Base-by-base conservation (phyloP, 2,888 invertebrate species). In the Halictus ligatus region DNA sequence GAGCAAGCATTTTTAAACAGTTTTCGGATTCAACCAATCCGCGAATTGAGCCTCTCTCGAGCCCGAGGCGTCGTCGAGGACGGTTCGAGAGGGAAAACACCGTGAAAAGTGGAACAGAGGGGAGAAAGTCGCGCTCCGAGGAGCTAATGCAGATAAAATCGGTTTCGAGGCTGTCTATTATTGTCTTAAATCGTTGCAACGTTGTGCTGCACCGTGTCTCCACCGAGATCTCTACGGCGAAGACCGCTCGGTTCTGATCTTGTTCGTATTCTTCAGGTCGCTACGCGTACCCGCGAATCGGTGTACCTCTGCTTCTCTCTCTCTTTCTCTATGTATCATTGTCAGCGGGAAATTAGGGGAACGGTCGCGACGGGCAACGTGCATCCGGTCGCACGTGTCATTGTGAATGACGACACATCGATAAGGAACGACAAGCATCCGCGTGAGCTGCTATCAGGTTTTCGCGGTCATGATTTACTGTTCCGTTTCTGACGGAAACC, bases 111-210 rank as follows among this genome's bases (percentile, higher is more conserved):
- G 60, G 83, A 84, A 84, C 83, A 84, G 83, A 77, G 13, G 77
- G 83, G 77, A 83, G 83, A 84, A 84, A 84, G 83, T 84, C 73
- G 71, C 46, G 29, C 40, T 35, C 46, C 13, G 73, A 74, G 71
- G 69, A 60, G 29, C 54, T 40, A 15, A 72, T 58, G 71, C 46
- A 60, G 83, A 83, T 83, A 83, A 54, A 72, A 83, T 83, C 83
- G 25, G 46, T 64, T n/a, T 69, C 73, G 46, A 67, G 74, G 29
- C 3, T 5, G 75, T 13, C 50, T 29, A 40, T 64, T 21, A 54
- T 73, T 64, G 54, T 73, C 40, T 29, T 43, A 74, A 29, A 40
- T 12, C 58, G 29, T 74, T 25, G 67, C 75, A 43, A 54, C n/a
- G 35, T 75, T 64, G 35, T 54, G n/a, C n/a, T 67, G 8, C 21